Evolutionary conservation across 1,140 invertebrate genomes (phyloP).

Genomic region (Metopolophium dirhodum): DNA sequence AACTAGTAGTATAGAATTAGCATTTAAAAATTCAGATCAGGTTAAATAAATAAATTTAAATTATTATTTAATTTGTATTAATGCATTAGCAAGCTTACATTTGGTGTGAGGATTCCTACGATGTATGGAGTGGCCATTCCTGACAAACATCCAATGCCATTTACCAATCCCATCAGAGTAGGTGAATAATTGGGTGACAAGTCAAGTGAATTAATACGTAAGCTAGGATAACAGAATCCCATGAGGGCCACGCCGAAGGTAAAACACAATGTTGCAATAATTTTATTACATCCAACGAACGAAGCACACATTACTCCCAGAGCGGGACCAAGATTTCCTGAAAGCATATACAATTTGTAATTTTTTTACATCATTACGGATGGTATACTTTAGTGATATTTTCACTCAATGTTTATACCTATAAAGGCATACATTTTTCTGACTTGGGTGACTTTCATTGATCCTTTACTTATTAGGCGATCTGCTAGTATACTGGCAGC

Average conservation of each 20-base stretch:
- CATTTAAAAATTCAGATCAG: neutral
- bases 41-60: neutral
- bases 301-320: conserved; percentile 77
- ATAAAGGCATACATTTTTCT: conserved; percentile 71
- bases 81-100: conserved; percentile 60
- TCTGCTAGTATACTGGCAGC: conserved; percentile 69
- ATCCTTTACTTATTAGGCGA: conserved; percentile 66
- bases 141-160: conserved; percentile 77
- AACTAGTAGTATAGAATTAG: neutral
- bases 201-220: conserved; percentile 79
- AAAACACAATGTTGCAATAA: conserved; percentile 72
- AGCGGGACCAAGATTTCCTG: conserved; percentile 75
- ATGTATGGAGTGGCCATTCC: conserved; percentile 68
- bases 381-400: neutral
- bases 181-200: conserved; percentile 80
- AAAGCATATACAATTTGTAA: neutral
- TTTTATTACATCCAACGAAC: conserved; percentile 69
- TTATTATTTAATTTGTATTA: neutral
- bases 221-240: conserved; percentile 72
- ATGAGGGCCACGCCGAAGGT: conserved; percentile 74
- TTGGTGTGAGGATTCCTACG: conserved; percentile 64
- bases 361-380: neutral
- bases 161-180: conserved; percentile 79
- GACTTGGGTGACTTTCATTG: conserved; percentile 67
- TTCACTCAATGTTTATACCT: conserved; percentile 63